Evolutionary conservation across 2,888 invertebrate species (phyloP).

Genomic region (Rapana venosa): DNA sequence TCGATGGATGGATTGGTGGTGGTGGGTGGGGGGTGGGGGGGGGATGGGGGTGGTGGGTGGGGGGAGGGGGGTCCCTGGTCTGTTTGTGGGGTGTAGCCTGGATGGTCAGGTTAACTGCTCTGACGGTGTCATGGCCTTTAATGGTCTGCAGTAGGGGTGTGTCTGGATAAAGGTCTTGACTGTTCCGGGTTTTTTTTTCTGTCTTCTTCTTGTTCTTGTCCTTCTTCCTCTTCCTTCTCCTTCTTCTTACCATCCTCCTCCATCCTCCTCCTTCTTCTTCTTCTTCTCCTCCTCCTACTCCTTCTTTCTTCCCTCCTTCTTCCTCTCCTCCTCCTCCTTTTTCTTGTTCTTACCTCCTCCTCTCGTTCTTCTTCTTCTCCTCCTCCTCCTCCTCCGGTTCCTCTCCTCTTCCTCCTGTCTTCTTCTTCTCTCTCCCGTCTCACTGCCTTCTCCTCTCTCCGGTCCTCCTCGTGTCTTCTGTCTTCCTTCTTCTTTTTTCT

Average conservation of each 20-base stretch:
- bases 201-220: not conserved
- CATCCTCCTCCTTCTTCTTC: not conserved
- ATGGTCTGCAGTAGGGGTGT: too few relatives aligned
- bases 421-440: not conserved
- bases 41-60: too few relatives aligned
- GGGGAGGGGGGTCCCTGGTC: too few relatives aligned
- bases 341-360: not conserved
- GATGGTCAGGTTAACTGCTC: too few relatives aligned
- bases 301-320: not conserved
- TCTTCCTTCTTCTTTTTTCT: not conserved
- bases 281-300: not conserved
- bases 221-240: not conserved
- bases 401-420: too few relatives aligned
- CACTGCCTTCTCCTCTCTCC: not conserved
- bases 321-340: not conserved
- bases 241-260: not conserved
- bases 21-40: too few relatives aligned
- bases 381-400: not conserved
- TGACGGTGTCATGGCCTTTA: too few relatives aligned
- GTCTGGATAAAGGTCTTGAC: not conserved
- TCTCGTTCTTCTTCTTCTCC: not conserved
- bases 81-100: too few relatives aligned
- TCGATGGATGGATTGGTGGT: too few relatives aligned
- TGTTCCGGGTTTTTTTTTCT: not conserved
- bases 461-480: not conserved